Base-by-base conservation (phyloP, 2,888 invertebrate species). In the Flexamia atlantica region DNA sequence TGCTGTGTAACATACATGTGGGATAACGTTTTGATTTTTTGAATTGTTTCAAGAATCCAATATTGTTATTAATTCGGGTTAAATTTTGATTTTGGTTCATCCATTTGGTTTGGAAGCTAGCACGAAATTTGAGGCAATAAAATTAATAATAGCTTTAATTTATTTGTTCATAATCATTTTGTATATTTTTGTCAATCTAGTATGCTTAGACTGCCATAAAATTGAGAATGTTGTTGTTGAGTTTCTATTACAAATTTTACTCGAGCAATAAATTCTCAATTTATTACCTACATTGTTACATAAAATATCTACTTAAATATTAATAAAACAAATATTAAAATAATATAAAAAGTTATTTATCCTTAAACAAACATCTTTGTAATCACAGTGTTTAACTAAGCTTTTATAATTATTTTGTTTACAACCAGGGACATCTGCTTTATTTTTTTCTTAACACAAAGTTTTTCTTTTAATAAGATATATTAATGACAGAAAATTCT, bases 1-100 rank as follows among this genome's bases (percentile, higher is more conserved):
- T 36, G 70, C 70, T 70, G 70, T 68, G 32, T 70, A 70, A 70
- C 70, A 70, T 70, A 70, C 70, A 70, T 70, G 28, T 64, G 64
- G 30, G 64, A 64, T 30, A 4, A 64, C 64, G 17, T 20, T 57
- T 64, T 64, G 5, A 30, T 12, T 28, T 5, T 30, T 64, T 64
- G 25, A 57, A 17, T 64, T 30, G 28, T 28, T 64, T 28, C 30
- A 5, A 64, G 0, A 64, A 28, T 64, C 53, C 23, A 28, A 64
- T 25, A 28, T 14, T 64, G 64, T 64, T 10, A 17, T 64, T 64
- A 23, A 57, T 23, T 20, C 9, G 50, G 50, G 50, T 14, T 50
- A 10, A 10, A 50, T 57, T 57, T 57, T 57, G 23, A 4, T 23
- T 57, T 57, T 23, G 2, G 23, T 57, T 2, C 25, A 57, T 23